These are phyloP conservation scores for Chunga burmeisteri DNA, from an alignment of 2,113 vertebrate species.

Conservation along the genomic window DNA sequence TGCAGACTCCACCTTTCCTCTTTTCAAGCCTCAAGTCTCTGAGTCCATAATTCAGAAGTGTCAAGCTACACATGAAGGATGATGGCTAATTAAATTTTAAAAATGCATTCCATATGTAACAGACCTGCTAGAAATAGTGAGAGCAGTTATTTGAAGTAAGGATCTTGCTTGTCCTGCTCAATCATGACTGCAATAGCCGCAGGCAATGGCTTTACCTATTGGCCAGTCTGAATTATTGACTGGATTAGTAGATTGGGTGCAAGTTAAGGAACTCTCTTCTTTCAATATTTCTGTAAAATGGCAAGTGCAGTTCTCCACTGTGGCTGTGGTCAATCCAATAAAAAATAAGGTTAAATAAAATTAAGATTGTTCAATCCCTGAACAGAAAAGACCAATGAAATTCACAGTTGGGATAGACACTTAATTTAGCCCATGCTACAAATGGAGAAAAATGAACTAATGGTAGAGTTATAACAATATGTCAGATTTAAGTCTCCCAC, in stretches of 20 bases:
- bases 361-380: not conserved
- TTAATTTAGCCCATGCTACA: not conserved
- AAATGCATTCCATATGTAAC: conserved; percentile 45
- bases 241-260: conserved; percentile 1
- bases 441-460: conserved; percentile 16
- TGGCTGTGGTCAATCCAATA: not conserved
- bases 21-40: not conserved
- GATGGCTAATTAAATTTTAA: conserved; percentile 41
- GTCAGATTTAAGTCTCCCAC: not conserved
- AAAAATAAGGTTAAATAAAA: conserved; percentile 11
- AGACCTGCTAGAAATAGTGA: not conserved
- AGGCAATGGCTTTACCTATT: not conserved
- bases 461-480: not conserved
- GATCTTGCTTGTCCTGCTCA: conserved; percentile 22
- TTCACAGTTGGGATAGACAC: not conserved
- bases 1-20: not conserved
- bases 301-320: not conserved
- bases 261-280: not conserved
- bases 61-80: not conserved
- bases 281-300: not conserved
- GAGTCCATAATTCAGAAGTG: conserved; percentile 13
- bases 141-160: conserved; percentile 8
- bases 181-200: not conserved
- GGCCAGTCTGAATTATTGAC: conserved; percentile 28
- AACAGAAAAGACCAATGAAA: not conserved